Percentiles rank a stretch among this genome's conserved stretches.
These are phyloP conservation scores for Neosilurus mollespiculum DNA, from an alignment of 2,797 vertebrate species.

Conservation along the genomic window DNA sequence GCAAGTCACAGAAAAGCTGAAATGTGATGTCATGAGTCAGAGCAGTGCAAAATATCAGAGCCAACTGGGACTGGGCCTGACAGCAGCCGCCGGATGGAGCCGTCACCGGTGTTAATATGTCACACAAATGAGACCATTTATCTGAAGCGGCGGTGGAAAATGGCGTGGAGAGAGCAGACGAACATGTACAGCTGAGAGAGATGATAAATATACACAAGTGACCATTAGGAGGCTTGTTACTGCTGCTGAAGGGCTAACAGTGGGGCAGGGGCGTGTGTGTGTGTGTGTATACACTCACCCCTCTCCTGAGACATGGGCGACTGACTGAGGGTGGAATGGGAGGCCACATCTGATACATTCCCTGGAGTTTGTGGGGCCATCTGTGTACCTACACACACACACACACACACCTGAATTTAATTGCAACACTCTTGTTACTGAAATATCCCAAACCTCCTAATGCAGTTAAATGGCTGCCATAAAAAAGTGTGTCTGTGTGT, in stretches of 20 bases:
- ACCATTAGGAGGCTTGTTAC: constrained; percentile 33
- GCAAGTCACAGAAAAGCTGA: not conserved
- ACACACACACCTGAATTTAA: constrained; percentile 19
- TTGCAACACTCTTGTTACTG: not conserved
- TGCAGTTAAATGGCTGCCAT: not conserved
- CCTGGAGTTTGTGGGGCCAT: constrained; percentile 84
- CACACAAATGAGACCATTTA: constrained; percentile 42
- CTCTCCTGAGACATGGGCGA: constrained; percentile 90
- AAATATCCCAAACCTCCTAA: not conserved
- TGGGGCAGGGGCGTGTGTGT: not conserved
- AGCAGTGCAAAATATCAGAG: constrained; percentile 8
- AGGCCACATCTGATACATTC: constrained; percentile 82
- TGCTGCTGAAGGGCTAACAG: constrained; percentile 17
- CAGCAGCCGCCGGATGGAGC: not conserved
- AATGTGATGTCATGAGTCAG: not conserved
- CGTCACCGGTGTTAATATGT: constrained; percentile 31
- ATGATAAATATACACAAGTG: constrained; percentile 23
- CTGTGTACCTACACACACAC: constrained; percentile 77
- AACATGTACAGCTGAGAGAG: not conserved
- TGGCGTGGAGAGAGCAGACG: not conserved
- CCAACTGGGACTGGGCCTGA: constrained; percentile 1
- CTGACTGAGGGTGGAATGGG: constrained; percentile 85
- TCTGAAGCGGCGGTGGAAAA: constrained; percentile 26
- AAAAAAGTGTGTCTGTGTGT: not conserved
- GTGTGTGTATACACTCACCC: constrained; percentile 71